Conservation (phyloP, 2,113 vertebrate genomes). For the Progne subis region DNA sequence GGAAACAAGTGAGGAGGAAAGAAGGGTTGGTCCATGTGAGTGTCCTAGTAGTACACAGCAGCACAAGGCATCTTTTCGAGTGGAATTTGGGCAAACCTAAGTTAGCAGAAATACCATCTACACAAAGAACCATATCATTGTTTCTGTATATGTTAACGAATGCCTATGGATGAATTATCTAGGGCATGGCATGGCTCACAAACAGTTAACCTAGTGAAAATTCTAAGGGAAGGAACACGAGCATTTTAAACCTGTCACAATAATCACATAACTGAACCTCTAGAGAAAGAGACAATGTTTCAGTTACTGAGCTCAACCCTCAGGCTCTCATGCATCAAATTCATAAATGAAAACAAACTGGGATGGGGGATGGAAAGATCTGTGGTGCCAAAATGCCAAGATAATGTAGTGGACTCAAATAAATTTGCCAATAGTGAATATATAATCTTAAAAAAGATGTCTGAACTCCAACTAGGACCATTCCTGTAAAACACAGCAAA, state of each 20-base stretch:
- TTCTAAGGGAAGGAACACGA: constrained; percentile 31
- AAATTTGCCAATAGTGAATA: background rate
- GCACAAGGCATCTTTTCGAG: background rate
- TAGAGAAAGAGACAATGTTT: constrained; percentile 65
- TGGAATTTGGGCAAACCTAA: background rate
- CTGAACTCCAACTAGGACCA: background rate
- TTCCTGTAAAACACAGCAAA: background rate
- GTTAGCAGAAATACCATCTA: background rate
- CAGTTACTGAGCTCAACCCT: constrained; percentile 57
- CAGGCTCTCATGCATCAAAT: constrained; percentile 44
- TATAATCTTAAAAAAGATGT: background rate
- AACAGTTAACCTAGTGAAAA: constrained; percentile 56
- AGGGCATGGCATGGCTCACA: constrained; percentile 9
- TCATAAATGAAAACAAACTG: constrained; percentile 22
- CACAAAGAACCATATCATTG: background rate
- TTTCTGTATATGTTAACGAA: background rate
- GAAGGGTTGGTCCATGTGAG: background rate
- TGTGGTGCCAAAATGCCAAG: constrained; percentile 20
- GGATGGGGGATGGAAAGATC: background rate
- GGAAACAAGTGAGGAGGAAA: background rate
- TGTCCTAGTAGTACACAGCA: background rate
- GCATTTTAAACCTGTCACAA: constrained; percentile 62
- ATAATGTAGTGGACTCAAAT: background rate
- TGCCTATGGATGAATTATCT: background rate
- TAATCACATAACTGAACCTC: constrained; percentile 55